phyloP scores from a whole-genome alignment of 2,113 vertebrate genomes.

The Promerops cafer region DNA sequence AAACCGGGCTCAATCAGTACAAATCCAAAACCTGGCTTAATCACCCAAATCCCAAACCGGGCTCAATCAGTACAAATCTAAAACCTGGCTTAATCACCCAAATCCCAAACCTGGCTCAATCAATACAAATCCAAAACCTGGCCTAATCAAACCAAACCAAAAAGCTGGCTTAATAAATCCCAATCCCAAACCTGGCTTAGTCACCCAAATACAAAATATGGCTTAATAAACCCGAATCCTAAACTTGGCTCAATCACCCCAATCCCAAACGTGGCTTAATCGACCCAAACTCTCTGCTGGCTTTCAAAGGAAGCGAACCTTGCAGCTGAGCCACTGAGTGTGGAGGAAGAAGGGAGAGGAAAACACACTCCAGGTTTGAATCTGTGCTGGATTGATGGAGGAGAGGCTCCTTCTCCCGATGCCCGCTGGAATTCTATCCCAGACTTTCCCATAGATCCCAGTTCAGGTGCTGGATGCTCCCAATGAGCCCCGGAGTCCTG shows the following conservation, averaged over 20 bases:
- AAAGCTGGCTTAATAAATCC: neutral
- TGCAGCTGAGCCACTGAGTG: neutral
- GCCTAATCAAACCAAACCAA: fast-evolving
- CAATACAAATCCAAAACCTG: neutral
- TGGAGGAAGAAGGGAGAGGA: neutral
- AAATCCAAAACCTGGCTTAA: neutral
- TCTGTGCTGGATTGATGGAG: neutral
- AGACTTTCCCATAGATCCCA: neutral
- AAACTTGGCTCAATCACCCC: too few relatives aligned
- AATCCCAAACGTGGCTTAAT: too few relatives aligned
- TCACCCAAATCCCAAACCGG: neutral
- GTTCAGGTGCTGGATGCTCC: neutral
- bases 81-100: neutral
- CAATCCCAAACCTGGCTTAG: neutral
- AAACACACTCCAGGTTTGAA: neutral
- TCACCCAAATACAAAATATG: neutral
- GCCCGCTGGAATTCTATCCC: neutral
- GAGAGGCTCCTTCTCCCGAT: neutral
- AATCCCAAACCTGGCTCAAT: neutral
- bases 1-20: neutral
- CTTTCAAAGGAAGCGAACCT: neutral
- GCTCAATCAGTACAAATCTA: too few relatives aligned
- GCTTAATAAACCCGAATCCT: too few relatives aligned
- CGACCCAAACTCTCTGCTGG: fast-evolving
- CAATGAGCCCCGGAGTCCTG: neutral